phyloP scores from a whole-genome alignment of 2,113 vertebrate species.

The Bufo bufo region DNA sequence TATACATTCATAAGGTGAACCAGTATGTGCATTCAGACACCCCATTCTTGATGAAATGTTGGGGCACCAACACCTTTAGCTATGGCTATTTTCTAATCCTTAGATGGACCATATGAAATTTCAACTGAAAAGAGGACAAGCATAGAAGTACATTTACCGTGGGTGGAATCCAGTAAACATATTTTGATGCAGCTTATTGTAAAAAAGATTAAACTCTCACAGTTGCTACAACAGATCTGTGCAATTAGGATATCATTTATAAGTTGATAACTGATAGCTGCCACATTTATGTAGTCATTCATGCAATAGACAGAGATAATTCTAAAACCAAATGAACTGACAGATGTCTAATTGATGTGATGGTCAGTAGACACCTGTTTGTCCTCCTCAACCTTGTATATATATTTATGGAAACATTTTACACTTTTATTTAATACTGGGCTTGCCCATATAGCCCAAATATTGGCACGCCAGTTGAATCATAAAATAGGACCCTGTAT shows the following conservation, averaged over 20 bases:
- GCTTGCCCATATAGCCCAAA: too few species aligned
- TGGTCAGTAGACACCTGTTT: neutral
- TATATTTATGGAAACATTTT: neutral
- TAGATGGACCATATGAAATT: neutral
- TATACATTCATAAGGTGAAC: too few species aligned
- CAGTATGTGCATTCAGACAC: too few species aligned
- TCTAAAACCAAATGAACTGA: neutral
- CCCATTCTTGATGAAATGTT: too few species aligned
- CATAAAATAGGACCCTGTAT: neutral
- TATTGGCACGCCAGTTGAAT: neutral
- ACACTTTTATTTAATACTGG: neutral
- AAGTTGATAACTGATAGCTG: neutral
- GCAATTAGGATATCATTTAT: neutral
- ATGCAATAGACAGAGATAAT: neutral
- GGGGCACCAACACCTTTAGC: too few species aligned
- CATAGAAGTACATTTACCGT: neutral
- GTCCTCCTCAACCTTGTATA: neutral
- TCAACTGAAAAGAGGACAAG: neutral
- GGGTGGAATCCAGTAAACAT: neutral
- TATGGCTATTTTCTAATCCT: too few species aligned
- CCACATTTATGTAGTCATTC: neutral
- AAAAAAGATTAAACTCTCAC: neutral
- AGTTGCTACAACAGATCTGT: neutral
- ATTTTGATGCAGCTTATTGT: neutral
- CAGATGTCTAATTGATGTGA: neutral